Evolutionary conservation across 1,140 invertebrate genomes (phyloP).

Genomic region (Calycopis cecrops): DNA sequence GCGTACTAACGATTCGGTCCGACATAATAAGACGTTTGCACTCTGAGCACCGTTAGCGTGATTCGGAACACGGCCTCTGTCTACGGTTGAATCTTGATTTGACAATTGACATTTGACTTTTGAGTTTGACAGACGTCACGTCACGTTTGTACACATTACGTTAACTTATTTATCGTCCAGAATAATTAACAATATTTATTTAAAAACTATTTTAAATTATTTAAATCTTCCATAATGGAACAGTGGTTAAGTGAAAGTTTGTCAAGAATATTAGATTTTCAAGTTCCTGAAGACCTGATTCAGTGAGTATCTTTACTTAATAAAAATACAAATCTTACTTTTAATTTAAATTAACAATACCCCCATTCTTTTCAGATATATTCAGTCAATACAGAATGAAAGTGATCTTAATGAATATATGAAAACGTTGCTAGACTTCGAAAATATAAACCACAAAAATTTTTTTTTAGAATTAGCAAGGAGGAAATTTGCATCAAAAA

Average conservation of each 20-base stretch:
- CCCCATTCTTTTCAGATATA: slow-evolving; percentile 75
- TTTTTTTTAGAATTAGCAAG: slow-evolving; percentile 81
- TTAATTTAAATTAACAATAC: slow-evolving; percentile 10
- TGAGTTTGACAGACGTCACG: too few relatives aligned
- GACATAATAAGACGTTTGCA: too few relatives aligned
- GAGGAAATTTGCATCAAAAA: slow-evolving; percentile 57
- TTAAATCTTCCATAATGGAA: slow-evolving; percentile 59
- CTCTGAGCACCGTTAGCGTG: too few relatives aligned
- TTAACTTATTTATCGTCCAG: too few relatives aligned
- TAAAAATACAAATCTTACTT: slow-evolving; percentile 2
- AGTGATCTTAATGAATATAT: slow-evolving; percentile 83
- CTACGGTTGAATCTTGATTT: too few relatives aligned
- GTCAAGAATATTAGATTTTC: slow-evolving; percentile 77
- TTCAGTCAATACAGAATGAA: slow-evolving; percentile 79
- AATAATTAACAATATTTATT: slow-evolving; percentile 3
- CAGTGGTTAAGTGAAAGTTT: slow-evolving; percentile 76
- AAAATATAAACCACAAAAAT: slow-evolving; percentile 78
- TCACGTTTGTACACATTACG: too few relatives aligned
- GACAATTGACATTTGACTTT: too few relatives aligned
- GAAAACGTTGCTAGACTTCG: slow-evolving; percentile 79
- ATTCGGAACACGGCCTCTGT: too few relatives aligned
- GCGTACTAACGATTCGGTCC: too few relatives aligned
- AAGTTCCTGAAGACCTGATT: slow-evolving; percentile 79
- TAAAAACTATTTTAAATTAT: slow-evolving; percentile 12
- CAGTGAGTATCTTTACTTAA: slow-evolving; percentile 66